These are phyloP conservation scores for Eupleurogrammus muticus DNA, from an alignment of 2,797 vertebrate genomes.

Conservation along the genomic window DNA sequence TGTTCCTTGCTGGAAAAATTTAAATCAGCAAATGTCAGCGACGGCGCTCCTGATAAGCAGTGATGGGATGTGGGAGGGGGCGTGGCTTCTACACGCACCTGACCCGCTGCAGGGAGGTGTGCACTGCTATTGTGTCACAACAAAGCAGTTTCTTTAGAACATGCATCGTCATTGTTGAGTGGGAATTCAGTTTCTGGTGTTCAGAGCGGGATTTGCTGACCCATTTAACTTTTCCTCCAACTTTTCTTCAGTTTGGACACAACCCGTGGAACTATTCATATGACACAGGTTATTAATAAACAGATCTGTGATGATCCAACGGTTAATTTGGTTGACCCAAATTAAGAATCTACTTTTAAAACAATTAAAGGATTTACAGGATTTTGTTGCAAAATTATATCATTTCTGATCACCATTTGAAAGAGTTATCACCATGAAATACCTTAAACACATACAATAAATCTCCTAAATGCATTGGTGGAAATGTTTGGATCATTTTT, in stretches of 20 bases:
- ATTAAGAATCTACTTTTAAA: no score
- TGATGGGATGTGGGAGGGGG: conserved; percentile 9
- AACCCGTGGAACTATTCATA: not conserved
- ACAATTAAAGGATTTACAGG: not conserved
- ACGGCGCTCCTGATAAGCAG: not conserved
- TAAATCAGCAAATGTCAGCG: conserved; percentile 5
- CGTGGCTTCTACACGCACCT: conserved; percentile 19
- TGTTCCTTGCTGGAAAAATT: not conserved
- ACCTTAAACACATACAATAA: no score
- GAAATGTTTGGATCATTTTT: no score
- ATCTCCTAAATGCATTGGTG: no score
- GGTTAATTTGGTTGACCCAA: no score
- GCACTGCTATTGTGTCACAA: not conserved
- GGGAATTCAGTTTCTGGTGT: not conserved
- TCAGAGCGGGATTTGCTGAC: no score
- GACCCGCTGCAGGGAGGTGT: not conserved
- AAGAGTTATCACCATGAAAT: no score
- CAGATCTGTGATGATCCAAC: no score
- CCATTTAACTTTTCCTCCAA: not conserved
- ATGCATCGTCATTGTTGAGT: not conserved
- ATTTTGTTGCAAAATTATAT: not conserved
- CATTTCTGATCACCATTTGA: no score
- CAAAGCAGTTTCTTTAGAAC: conserved; percentile 3
- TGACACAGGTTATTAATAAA: not conserved
- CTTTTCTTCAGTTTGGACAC: not conserved